Conservation (phyloP, 1,140 invertebrate genomes). For the Sminthurinus signatus region DNA sequence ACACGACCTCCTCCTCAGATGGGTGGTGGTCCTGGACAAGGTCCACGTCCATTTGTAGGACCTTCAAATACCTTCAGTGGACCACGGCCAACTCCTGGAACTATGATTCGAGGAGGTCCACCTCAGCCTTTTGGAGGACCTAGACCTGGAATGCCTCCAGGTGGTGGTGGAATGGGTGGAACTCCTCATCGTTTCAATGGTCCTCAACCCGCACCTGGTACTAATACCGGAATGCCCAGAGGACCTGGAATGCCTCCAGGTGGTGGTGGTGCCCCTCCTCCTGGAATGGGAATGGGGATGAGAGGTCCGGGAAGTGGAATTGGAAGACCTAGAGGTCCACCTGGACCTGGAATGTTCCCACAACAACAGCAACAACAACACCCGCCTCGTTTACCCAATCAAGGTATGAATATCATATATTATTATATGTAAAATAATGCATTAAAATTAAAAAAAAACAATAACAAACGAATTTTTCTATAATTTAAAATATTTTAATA, state of each 20-base stretch:
- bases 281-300: slow-evolving; percentile 8
- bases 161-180: no score
- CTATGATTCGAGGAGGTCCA: slow-evolving; percentile 29
- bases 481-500: no score
- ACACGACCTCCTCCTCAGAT: slow-evolving; percentile 28
- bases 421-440: no score
- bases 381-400: background rate
- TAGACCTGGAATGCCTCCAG: no score
- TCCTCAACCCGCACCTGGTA: slow-evolving; percentile 25
- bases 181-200: slow-evolving; percentile 40
- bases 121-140: slow-evolving; percentile 35
- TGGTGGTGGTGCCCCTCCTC: no score
- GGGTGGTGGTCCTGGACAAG: slow-evolving; percentile 28
- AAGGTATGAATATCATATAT: no score
- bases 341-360: slow-evolving; percentile 4
- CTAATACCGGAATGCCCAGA: slow-evolving; percentile 21
- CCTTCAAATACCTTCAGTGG: slow-evolving; percentile 34
- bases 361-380: slow-evolving; percentile 16
- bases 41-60: slow-evolving; percentile 33
- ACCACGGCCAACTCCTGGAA: slow-evolving; percentile 34
- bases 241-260: no score
- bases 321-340: slow-evolving; percentile 16
- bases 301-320: background rate
- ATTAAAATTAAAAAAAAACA: no score
- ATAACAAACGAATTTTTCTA: no score